These are phyloP conservation scores for Meriones unguiculatus DNA, from an alignment of 2,113 vertebrate genomes.

Conservation along the genomic window DNA sequence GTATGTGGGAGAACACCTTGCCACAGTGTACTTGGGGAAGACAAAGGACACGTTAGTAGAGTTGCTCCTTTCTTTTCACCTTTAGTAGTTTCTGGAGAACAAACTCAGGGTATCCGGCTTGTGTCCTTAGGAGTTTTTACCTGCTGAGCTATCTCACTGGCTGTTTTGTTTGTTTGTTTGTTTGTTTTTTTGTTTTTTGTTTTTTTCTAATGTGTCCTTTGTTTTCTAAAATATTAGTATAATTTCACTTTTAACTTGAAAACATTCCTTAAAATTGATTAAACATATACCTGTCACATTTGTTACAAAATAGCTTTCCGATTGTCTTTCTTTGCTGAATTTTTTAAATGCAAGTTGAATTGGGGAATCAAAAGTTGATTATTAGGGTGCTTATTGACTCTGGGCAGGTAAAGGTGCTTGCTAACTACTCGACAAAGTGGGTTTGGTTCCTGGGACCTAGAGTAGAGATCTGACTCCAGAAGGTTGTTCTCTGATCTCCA, in stretches of 20 bases:
- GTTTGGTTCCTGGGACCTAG: background rate
- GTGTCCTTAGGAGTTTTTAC: background rate
- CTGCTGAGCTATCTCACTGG: background rate
- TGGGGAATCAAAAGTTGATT: background rate
- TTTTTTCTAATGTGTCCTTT: background rate
- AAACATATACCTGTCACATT: background rate
- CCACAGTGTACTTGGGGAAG: background rate
- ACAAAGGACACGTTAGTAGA: background rate
- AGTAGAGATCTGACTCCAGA: background rate
- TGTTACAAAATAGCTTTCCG: background rate
- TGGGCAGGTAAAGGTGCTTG: background rate
- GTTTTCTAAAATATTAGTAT: background rate
- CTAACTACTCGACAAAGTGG: no score
- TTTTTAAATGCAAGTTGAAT: background rate
- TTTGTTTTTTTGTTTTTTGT: background rate
- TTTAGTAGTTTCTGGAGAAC: background rate
- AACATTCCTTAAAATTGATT: background rate
- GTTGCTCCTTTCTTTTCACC: background rate
- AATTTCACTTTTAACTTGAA: background rate
- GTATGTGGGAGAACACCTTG: no score
- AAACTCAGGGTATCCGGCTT: background rate
- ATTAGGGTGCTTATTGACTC: accelerated
- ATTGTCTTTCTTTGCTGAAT: background rate
- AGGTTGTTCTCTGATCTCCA: background rate
- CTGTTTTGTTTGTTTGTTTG: background rate